Conservation (phyloP, 35 echinoderm and acorn worm genomes). For the Patiria miniata region DNA sequence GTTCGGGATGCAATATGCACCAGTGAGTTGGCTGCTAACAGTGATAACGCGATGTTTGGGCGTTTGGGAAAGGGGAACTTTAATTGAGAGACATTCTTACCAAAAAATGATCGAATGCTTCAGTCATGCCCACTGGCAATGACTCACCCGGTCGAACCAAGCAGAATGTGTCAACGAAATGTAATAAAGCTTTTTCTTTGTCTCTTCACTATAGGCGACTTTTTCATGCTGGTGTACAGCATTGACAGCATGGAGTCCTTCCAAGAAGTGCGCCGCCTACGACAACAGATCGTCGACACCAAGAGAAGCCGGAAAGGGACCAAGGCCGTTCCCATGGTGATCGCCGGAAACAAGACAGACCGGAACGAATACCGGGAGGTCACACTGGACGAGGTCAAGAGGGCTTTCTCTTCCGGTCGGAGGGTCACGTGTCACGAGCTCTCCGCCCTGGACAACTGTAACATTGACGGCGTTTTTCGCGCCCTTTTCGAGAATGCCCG, state of each 20-base stretch:
- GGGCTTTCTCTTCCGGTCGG: slow-evolving; percentile 64
- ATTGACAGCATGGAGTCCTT: slow-evolving; percentile 89
- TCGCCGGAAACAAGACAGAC: slow-evolving; percentile 89
- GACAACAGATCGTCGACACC: slow-evolving; percentile 84
- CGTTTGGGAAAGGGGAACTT: too few relatives aligned
- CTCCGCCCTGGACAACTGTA: slow-evolving; percentile 73
- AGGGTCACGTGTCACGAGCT: slow-evolving; percentile 78
- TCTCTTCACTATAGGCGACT: slow-evolving; percentile 79
- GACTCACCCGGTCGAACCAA: too few relatives aligned
- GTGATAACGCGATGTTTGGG: too few relatives aligned
- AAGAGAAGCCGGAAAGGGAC: slow-evolving; percentile 60
- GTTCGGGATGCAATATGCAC: too few relatives aligned
- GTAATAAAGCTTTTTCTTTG: background rate
- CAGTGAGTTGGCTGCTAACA: too few relatives aligned
- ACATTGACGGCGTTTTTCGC: slow-evolving; percentile 78
- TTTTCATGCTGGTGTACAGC: slow-evolving; percentile 82
- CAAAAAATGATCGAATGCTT: too few relatives aligned
- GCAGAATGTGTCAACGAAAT: too few relatives aligned
- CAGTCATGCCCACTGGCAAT: too few relatives aligned
- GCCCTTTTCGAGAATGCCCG: slow-evolving; percentile 86
- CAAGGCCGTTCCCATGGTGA: slow-evolving; percentile 88
- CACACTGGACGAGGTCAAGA: slow-evolving; percentile 71
- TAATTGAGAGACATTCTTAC: too few relatives aligned
- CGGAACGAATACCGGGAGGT: slow-evolving; percentile 59
- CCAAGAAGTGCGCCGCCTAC: slow-evolving; percentile 77